Conservation (phyloP, 2,888 invertebrate genomes). For the Crioceris asparagi region DNA sequence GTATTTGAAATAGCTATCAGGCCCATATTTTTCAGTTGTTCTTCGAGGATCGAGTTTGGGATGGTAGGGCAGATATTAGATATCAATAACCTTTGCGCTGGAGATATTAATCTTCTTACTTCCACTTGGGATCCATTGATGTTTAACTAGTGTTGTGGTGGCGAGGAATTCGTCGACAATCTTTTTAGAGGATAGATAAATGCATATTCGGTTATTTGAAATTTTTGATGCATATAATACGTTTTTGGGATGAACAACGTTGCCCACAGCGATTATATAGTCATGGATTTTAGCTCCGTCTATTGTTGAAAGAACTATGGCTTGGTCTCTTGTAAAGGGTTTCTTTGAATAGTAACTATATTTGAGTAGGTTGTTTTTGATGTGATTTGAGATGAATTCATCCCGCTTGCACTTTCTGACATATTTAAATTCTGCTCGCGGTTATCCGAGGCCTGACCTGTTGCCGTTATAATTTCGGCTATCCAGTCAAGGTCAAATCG, state of each 20-base stretch:
- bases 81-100: constrained; percentile 3
- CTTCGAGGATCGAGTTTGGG: constrained; percentile 2
- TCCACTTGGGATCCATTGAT: background rate
- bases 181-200: background rate
- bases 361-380: constrained; percentile 2
- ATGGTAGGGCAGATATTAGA: constrained; percentile 1
- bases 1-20: constrained; percentile 2
- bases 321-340: background rate
- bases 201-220: constrained; percentile 1
- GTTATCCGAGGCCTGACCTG: constrained; percentile 1
- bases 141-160: background rate
- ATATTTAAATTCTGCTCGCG: constrained; percentile 1
- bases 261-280: constrained; percentile 3
- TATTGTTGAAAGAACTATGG: constrained; percentile 1
- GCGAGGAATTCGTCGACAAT: constrained; percentile 1
- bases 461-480: background rate
- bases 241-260: constrained; percentile 2
- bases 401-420: background rate
- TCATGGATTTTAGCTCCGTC: constrained; percentile 2
- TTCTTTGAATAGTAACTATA: too few species aligned
- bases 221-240: constrained; percentile 2
- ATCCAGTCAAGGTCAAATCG: background rate
- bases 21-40: constrained; percentile 2
- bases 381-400: too few species aligned
- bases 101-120: constrained; percentile 2